phyloP scores from a whole-genome alignment of 1,140 invertebrate species.

The Diuraphis noxia region DNA sequence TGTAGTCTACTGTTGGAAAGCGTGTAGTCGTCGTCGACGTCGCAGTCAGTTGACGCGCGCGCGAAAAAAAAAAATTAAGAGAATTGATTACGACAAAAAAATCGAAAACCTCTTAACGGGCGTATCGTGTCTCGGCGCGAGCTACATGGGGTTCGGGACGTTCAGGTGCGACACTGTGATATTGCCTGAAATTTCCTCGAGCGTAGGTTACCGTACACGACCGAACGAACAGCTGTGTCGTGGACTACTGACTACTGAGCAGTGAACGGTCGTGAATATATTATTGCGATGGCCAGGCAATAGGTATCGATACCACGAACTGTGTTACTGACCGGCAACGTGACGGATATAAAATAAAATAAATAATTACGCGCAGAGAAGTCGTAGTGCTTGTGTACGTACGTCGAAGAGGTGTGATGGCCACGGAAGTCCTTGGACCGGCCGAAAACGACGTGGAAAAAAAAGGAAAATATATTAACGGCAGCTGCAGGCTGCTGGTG shows the following conservation, averaged over 20 bases:
- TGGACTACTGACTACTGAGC: background rate
- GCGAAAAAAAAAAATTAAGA: background rate
- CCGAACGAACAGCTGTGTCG: background rate
- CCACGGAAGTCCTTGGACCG: background rate
- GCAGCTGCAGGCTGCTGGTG: background rate
- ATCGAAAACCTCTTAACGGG: background rate
- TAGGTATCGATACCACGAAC: background rate
- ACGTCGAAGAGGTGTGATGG: background rate
- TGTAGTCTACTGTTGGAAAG: background rate
- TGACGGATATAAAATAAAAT: background rate
- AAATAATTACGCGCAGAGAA: background rate
- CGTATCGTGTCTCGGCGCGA: background rate
- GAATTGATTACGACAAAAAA: background rate
- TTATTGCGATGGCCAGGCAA: background rate
- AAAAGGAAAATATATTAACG: background rate
- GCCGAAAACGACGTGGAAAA: background rate
- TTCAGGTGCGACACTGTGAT: no score
- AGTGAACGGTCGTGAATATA: no score
- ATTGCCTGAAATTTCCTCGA: background rate
- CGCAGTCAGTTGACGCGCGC: background rate
- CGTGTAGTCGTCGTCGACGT: background rate
- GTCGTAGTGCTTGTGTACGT: background rate
- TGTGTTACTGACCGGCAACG: background rate
- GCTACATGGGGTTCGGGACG: background rate
- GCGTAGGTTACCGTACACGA: background rate